Conservation (phyloP, 1,140 invertebrate species). For the Coelopa frigida region DNA sequence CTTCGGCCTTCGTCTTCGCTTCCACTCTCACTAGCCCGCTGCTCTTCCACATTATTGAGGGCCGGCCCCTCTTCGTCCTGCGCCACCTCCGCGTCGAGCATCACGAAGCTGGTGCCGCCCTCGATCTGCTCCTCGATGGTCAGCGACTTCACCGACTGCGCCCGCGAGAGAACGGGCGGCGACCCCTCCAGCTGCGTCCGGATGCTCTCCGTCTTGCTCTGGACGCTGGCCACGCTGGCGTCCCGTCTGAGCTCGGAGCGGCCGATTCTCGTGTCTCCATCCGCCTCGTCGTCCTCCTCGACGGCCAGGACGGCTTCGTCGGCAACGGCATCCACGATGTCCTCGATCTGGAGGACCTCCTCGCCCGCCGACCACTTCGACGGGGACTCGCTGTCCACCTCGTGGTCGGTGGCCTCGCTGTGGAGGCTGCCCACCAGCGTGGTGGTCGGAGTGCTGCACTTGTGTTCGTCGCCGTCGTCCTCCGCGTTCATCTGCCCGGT, state of each 20-base stretch:
- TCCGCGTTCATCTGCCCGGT: constrained; percentile 13
- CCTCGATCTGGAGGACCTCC: constrained; percentile 8
- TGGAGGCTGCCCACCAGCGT: constrained; percentile 1
- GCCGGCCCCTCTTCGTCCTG: background rate
- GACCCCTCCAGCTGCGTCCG: constrained; percentile 35
- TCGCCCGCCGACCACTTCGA: constrained; percentile 6
- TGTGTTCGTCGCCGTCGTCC: background rate
- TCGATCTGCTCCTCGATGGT: constrained; percentile 39
- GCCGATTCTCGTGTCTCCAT: too few relatives aligned
- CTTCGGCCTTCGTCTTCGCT: background rate
- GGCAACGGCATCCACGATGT: background rate
- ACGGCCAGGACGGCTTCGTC: background rate
- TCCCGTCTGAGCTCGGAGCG: constrained; percentile 21
- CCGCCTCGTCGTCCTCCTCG: constrained; percentile 3
- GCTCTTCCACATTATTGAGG: background rate
- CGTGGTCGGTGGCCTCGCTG: constrained; percentile 1
- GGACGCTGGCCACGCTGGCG: constrained; percentile 26
- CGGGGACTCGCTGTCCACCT: constrained; percentile 6
- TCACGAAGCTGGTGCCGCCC: constrained; percentile 30
- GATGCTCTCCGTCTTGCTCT: constrained; percentile 39
- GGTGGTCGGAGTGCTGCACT: constrained; percentile 2
- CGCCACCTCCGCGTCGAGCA: constrained; percentile 17
- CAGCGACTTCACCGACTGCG: constrained; percentile 33
- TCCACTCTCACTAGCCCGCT: background rate
- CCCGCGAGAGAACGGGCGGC: constrained; percentile 26